Evolutionary conservation across 2,888 invertebrate species (phyloP), one percentile per base, ranked within the genome.

Genomic region (Dolichomitus sp.): DNA sequence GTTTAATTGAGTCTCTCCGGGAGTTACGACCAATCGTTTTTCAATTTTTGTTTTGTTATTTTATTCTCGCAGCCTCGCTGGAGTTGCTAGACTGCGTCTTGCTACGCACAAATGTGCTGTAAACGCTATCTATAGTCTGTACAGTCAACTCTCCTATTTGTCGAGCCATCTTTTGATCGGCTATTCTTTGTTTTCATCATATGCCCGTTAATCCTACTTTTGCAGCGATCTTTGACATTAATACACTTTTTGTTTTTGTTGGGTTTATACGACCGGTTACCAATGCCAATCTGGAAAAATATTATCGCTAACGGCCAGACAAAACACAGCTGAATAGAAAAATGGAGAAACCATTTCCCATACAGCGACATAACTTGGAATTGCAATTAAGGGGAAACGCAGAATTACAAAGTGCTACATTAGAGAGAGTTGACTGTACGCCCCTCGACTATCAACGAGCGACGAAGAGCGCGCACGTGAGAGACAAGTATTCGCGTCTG

Each of bases 1-100:
- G 78, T 81, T 81, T 81, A 81, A 81, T 81, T 81, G 81, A 81
- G 81, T 81, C 78, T 78, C 81, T 68, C 54, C 61, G 69, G 30
- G 78, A 81, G 81, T 81, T 78, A 81, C 77, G 81, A 81, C 77
- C 77, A 63, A 81, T 81, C 77, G 63, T 73, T 33, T 63, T 81
- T 69, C 30, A 40, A 73, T 73, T 27, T 72, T 48, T 48, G 37
- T 45, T 37, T 57, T 27, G 6, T 42, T n/a, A 0, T 12, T 2
- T 42, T 40, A 11, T 17, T 19, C 17, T 19, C 19, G 23, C 19
- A n/a, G 17, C 14, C 17, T 4, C 3, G 52, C 14, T 27, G 17
- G 2, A 72, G 48, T 33, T 45, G 45, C 48, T 48, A 59, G 48
- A 42, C 45, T 42, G 42, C 23, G 72, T 40, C 19, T 27, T 40